Conservation (phyloP, 1,140 invertebrate genomes). For the Plectrocnemia conspersa region DNA sequence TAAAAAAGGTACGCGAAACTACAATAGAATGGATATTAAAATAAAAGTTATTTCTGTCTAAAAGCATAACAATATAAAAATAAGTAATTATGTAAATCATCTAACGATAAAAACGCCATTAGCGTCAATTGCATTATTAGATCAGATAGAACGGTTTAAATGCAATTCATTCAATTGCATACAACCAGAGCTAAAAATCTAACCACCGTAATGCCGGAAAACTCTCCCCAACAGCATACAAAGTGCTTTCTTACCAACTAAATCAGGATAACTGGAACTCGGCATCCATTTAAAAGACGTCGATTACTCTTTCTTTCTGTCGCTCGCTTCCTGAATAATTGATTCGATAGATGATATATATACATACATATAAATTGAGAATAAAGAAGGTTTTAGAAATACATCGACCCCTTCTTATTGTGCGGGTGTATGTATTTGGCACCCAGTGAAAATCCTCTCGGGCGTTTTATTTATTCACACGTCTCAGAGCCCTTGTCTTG, state of each 20-base stretch:
- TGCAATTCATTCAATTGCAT: conserved; percentile 17
- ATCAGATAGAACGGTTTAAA: too few relatives aligned
- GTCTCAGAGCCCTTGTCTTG: conserved; percentile 26
- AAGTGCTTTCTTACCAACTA: conserved; percentile 23
- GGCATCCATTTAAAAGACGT: conserved; percentile 9
- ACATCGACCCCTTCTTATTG: conserved; percentile 3
- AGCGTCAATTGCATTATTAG: too few relatives aligned
- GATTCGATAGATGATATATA: neutral
- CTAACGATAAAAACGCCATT: too few relatives aligned
- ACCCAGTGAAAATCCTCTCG: conserved; percentile 30
- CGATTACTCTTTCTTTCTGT: conserved; percentile 3
- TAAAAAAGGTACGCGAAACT: too few relatives aligned
- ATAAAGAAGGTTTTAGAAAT: conserved; percentile 5
- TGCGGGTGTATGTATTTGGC: conserved; percentile 9
- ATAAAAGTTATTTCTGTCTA: too few relatives aligned
- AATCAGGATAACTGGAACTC: conserved; percentile 19
- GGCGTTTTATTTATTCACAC: conserved; percentile 31
- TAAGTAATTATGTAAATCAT: too few relatives aligned
- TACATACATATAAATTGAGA: neutral
- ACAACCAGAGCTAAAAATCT: conserved; percentile 11
- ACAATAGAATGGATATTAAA: too few relatives aligned
- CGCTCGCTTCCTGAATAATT: neutral
- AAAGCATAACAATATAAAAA: too few relatives aligned
- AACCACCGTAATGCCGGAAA: conserved; percentile 19
- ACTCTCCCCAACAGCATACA: conserved; percentile 14